These are phyloP conservation scores for Castor canadensis DNA, from an alignment of 2,113 vertebrate genomes.

Conservation along the genomic window DNA sequence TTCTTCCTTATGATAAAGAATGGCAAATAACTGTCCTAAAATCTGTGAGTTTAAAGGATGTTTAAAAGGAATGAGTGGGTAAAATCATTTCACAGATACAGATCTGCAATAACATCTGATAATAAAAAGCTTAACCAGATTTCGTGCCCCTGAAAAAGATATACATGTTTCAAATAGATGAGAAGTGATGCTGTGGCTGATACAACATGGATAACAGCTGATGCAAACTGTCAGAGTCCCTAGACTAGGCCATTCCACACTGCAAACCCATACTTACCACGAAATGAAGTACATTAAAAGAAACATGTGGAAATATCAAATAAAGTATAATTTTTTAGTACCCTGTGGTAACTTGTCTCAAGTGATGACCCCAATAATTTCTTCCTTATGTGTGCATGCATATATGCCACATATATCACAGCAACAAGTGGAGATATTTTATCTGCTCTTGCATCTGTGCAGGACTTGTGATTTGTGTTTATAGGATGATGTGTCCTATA, in stretches of 20 bases:
- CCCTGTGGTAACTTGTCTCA: not conserved
- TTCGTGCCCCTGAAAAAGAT: not conserved
- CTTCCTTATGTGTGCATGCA: not conserved
- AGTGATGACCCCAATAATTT: not conserved
- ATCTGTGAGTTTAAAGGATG: not conserved
- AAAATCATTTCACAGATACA: slow-evolving; percentile 9
- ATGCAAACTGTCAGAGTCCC: not conserved
- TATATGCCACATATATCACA: not conserved
- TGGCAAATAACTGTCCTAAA: not conserved
- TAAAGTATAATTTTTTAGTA: not conserved
- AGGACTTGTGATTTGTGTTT: not conserved
- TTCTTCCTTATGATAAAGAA: not conserved
- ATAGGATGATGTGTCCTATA: not conserved
- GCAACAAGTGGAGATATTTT: not conserved
- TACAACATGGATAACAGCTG: not conserved
- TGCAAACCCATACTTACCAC: not conserved
- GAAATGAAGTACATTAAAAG: not conserved
- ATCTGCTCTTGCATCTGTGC: not conserved
- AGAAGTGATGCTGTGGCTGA: not conserved
- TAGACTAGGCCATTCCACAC: not conserved
- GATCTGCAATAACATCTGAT: not conserved
- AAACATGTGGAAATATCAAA: not conserved
- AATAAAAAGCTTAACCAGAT: slow-evolving; percentile 12
- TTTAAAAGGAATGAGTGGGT: not conserved
- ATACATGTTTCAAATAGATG: not conserved